These are phyloP conservation scores for Ancistrus triradiatus DNA, from an alignment of 2,113 vertebrate species.

Conservation along the genomic window DNA sequence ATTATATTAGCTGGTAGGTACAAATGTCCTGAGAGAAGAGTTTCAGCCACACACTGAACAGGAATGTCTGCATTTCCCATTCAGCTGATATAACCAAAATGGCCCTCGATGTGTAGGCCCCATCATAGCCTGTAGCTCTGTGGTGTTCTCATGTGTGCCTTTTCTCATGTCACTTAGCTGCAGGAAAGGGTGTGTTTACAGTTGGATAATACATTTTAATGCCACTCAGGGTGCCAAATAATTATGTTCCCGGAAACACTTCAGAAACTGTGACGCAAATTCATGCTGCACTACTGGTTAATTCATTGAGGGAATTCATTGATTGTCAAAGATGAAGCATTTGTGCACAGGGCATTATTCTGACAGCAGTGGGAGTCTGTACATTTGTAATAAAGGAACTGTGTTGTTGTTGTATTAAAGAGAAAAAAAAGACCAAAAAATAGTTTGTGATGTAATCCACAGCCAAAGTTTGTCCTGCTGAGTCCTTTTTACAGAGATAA, in stretches of 20 bases:
- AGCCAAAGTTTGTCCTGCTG: conserved; percentile 73
- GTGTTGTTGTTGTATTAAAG: conserved; percentile 72
- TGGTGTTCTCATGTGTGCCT: conserved; percentile 78
- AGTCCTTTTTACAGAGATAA: conserved; percentile 75
- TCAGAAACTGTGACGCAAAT: conserved; percentile 69
- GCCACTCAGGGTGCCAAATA: conserved; percentile 50
- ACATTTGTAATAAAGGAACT: conserved; percentile 71
- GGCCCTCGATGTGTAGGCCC: conserved; percentile 39
- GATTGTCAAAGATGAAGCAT: conserved; percentile 52
- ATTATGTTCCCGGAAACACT: conserved; percentile 34
- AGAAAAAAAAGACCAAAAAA: too few relatives aligned
- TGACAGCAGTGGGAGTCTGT: conserved; percentile 67
- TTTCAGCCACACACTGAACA: too few relatives aligned
- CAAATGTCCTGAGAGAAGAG: too few relatives aligned
- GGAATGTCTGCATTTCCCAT: conserved; percentile 61
- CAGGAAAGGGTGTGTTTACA: conserved; percentile 67
- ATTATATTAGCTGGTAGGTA: too few relatives aligned
- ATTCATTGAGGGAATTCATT: conserved; percentile 52
- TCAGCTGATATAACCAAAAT: conserved; percentile 71
- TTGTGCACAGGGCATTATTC: conserved; percentile 74
- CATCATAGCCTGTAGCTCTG: conserved; percentile 57
- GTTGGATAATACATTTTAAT: conserved; percentile 56
- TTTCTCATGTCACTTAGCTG: conserved; percentile 65
- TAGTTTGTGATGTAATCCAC: conserved; percentile 45
- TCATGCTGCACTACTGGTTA: conserved; percentile 65